A percentile compares a stretch with the other conserved stretches of the same genome.
phyloP scores from a whole-genome alignment of 92 coral and sea anemone genomes.

The Porites rus region DNA sequence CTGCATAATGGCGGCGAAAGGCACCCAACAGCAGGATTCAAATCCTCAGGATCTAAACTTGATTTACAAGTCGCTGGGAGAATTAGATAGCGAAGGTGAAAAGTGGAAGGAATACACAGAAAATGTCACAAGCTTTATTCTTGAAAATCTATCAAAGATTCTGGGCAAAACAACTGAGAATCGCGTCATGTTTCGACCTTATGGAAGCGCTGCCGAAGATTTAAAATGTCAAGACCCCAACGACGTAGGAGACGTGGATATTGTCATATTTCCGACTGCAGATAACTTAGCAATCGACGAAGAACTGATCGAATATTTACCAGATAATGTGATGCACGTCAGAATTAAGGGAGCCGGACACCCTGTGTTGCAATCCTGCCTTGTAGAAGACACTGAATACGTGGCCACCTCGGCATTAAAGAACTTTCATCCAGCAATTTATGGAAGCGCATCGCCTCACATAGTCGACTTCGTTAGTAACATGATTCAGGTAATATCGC shows the following conservation, averaged over 20 bases:
- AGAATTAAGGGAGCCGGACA: slow-evolving; percentile 64
- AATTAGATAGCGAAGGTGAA: slow-evolving; percentile 17
- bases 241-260: slow-evolving; percentile 71
- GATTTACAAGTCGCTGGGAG: slow-evolving; percentile 34
- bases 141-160: background rate
- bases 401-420: slow-evolving; percentile 66
- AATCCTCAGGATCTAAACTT: slow-evolving; percentile 31
- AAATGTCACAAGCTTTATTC: background rate
- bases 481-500: background rate
- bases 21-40: background rate
- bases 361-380: slow-evolving; percentile 59
- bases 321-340: slow-evolving; percentile 43
- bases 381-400: slow-evolving; percentile 49
- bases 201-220: slow-evolving; percentile 72
- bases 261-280: slow-evolving; percentile 61
- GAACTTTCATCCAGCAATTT: slow-evolving; percentile 61
- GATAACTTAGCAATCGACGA: slow-evolving; percentile 48
- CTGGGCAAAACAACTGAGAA: background rate
- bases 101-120: slow-evolving; percentile 17
- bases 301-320: slow-evolving; percentile 48
- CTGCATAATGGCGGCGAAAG: slow-evolving; percentile 15
- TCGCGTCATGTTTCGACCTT: slow-evolving; percentile 21
- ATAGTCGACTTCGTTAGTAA: background rate
- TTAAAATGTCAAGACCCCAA: slow-evolving; percentile 58
- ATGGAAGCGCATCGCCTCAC: slow-evolving; percentile 37